These are phyloP conservation scores for Thaumatotibia leucotreta DNA, from an alignment of 1,140 invertebrate genomes.

Conservation along the genomic window DNA sequence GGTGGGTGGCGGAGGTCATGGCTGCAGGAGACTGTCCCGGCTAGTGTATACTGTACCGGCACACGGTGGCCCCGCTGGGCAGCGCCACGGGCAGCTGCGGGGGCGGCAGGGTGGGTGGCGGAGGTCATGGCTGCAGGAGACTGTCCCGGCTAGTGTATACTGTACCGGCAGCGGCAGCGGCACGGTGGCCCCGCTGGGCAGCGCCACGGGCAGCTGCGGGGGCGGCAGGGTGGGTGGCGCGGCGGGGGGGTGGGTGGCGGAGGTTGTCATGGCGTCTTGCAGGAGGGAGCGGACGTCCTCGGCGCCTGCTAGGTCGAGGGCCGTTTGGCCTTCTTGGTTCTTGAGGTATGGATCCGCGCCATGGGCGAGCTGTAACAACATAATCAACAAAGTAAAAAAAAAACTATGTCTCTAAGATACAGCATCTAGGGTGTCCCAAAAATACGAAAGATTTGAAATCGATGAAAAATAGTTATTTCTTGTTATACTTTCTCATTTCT, in stretches of 20 bases:
- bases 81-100: constrained; percentile 84
- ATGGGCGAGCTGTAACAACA: constrained; percentile 81
- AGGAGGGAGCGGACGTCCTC: constrained; percentile 95
- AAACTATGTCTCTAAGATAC: too few relatives aligned
- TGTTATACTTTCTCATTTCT: too few relatives aligned
- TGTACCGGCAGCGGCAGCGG: constrained; percentile 81
- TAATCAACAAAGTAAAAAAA: background rate
- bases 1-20: background rate
- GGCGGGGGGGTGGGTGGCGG: constrained; percentile 52
- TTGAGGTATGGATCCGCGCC: constrained; percentile 97
- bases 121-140: constrained; percentile 93
- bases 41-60: background rate
- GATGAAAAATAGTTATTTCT: too few relatives aligned
- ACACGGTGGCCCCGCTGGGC: constrained; percentile 81
- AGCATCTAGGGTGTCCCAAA: too few relatives aligned
- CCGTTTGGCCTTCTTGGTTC: constrained; percentile 97
- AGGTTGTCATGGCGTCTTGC: constrained; percentile 96
- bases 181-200: constrained; percentile 87
- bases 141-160: constrained; percentile 79
- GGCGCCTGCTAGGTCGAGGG: constrained; percentile 92
- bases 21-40: too few relatives aligned
- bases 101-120: constrained; percentile 65
- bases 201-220: constrained; percentile 83
- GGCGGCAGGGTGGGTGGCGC: constrained; percentile 50
- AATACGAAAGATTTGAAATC: too few relatives aligned